Evolutionary conservation across 2,888 invertebrate species (phyloP).

Genomic region (Ypsolopha scabrella): DNA sequence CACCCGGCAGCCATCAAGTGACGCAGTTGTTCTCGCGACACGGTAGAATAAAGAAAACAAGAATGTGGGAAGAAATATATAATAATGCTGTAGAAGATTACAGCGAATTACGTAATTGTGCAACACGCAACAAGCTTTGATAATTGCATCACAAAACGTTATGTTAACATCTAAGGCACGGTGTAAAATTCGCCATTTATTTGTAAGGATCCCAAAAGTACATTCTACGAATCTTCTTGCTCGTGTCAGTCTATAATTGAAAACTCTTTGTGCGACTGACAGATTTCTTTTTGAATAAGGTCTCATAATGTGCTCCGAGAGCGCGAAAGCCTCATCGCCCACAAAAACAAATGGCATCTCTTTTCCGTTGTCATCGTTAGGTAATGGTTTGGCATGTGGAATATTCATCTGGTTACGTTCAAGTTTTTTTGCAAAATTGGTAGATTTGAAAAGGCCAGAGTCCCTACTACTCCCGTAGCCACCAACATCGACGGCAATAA

Average conservation of each 20-base stretch:
- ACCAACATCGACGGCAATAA: background rate
- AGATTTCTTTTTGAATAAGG: conserved; percentile 16
- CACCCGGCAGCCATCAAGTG: too few relatives aligned
- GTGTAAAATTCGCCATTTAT: conserved; percentile 17
- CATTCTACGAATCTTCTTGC: conserved; percentile 17
- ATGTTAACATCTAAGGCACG: background rate
- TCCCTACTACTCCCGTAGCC: background rate
- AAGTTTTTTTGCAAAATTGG: background rate
- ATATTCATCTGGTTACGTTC: background rate
- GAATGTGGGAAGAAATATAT: too few relatives aligned
- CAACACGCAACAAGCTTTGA: too few relatives aligned
- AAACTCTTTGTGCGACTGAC: conserved; percentile 10
- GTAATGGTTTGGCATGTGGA: background rate
- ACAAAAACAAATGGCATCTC: conserved; percentile 14
- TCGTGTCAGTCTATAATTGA: conserved; percentile 16
- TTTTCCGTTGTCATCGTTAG: background rate
- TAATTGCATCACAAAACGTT: too few relatives aligned
- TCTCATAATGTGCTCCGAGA: conserved; percentile 14
- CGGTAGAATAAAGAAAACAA: too few relatives aligned
- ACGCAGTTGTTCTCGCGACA: too few relatives aligned
- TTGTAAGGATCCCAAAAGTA: conserved; percentile 16
- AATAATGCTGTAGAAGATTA: too few relatives aligned
- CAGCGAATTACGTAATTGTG: too few relatives aligned
- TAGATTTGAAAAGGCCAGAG: background rate
- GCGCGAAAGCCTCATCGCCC: conserved; percentile 16